A percentile compares a stretch with the other conserved stretches of the same genome.
Conservation (phyloP, 1,140 invertebrate genomes). For the Drosophila baimaii region DNA sequence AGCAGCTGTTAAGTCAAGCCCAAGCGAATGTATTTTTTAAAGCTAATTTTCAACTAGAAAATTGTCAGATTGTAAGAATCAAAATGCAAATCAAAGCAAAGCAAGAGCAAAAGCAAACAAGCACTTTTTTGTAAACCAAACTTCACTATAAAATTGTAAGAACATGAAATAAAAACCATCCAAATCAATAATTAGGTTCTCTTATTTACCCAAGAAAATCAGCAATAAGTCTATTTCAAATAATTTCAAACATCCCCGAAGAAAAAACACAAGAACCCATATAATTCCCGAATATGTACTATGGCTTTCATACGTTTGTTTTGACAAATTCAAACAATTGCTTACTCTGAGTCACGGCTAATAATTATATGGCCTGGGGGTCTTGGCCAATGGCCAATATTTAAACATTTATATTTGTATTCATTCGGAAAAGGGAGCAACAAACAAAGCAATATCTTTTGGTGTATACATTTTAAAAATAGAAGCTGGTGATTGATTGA, state of each 20-base stretch:
- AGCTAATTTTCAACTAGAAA: constrained; percentile 41
- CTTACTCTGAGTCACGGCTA: constrained; percentile 17
- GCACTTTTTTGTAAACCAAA: constrained; percentile 60
- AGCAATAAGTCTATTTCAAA: constrained; percentile 26
- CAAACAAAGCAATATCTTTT: constrained; percentile 14
- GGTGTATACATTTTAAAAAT: constrained; percentile 20
- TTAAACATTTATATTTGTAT: constrained; percentile 3
- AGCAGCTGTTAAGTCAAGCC: constrained; percentile 70
- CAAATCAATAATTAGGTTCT: constrained; percentile 51
- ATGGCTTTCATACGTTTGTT: neutral
- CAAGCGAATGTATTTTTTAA: constrained; percentile 66
- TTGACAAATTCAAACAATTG: neutral
- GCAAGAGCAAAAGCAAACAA: no score
- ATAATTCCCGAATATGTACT: constrained; percentile 5
- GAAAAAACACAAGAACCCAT: neutral
- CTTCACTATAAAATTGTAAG: constrained; percentile 61
- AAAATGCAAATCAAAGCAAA: constrained; percentile 25
- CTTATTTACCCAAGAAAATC: constrained; percentile 42
- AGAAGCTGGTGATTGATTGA: constrained; percentile 71
- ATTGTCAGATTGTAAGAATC: constrained; percentile 41
- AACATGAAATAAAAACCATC: constrained; percentile 62
- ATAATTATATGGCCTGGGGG: constrained; percentile 19
- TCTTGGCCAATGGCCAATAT: constrained; percentile 25
- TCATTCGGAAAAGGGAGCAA: neutral
- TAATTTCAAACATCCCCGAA: constrained; percentile 44